A percentile compares a stretch with the other conserved stretches of the same genome.
phyloP scores from a whole-genome alignment of 2,888 invertebrate species.

The Geophilus truncorum region DNA sequence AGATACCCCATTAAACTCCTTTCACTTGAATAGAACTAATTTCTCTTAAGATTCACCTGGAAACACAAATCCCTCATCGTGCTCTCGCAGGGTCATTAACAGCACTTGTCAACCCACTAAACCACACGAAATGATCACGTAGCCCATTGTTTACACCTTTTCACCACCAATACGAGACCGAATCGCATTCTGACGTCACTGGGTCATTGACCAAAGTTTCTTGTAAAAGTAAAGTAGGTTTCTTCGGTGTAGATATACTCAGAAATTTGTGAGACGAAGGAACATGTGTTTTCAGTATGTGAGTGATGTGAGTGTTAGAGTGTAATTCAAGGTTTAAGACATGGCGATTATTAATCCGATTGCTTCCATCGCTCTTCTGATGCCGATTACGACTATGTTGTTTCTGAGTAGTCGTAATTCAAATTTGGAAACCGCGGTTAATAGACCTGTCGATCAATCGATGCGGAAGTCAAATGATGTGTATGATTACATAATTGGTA shows the following conservation, averaged over 20 bases:
- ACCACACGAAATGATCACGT: background rate
- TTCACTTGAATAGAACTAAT: background rate
- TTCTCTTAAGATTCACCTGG: background rate
- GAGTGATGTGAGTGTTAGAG: background rate
- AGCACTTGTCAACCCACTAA: background rate
- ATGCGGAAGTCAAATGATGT: background rate
- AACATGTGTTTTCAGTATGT: background rate
- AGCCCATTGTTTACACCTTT: background rate
- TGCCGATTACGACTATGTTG: background rate
- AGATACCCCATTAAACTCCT: background rate
- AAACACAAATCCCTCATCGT: too few relatives aligned
- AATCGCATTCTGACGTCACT: background rate
- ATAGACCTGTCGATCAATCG: background rate
- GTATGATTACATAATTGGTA: background rate
- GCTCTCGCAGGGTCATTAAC: too few relatives aligned
- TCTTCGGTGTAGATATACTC: background rate
- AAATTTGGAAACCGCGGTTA: background rate
- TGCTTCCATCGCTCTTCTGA: background rate
- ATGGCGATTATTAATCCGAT: constrained; percentile 7
- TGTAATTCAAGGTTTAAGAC: background rate
- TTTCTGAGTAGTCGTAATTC: background rate
- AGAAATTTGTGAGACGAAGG: background rate
- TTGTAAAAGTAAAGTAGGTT: background rate
- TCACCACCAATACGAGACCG: background rate
- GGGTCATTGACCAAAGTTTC: background rate